Percentiles rank a stretch among this genome's conserved stretches.
Evolutionary conservation across 2,888 invertebrate species (phyloP).

Genomic region (Volucella bombylans): DNA sequence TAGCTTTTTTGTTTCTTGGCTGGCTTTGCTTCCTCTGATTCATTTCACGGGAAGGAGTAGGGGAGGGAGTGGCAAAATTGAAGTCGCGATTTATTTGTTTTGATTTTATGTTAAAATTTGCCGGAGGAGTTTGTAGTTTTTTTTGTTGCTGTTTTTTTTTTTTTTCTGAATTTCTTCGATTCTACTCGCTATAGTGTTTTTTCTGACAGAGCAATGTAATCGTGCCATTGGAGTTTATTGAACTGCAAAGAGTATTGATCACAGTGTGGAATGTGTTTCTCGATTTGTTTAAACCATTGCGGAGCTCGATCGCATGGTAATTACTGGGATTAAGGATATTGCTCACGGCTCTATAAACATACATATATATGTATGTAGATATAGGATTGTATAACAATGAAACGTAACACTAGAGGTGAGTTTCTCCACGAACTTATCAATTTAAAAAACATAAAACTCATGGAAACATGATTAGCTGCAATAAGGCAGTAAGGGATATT

Average conservation of each 20-base stretch:
- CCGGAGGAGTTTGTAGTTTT: slow-evolving; percentile 43
- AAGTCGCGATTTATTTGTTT: slow-evolving; percentile 76
- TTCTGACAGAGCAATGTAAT: slow-evolving; percentile 64
- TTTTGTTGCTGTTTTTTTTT: slow-evolving; percentile 11
- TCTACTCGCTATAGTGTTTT: slow-evolving; percentile 51
- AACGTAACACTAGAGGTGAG: no score
- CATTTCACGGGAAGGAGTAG: neutral
- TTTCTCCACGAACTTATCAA: no score
- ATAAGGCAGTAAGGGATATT: no score
- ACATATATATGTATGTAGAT: no score
- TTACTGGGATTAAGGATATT: no score
- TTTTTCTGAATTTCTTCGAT: slow-evolving; percentile 51
- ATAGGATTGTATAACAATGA: no score
- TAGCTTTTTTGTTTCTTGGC: slow-evolving; percentile 41
- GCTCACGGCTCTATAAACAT: no score
- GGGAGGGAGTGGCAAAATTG: slow-evolving; percentile 60
- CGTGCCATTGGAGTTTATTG: slow-evolving; percentile 66
- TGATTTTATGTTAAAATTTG: slow-evolving; percentile 67
- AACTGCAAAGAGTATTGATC: slow-evolving; percentile 26
- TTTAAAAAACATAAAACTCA: no score
- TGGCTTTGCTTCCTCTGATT: slow-evolving; percentile 57
- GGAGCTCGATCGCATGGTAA: neutral
- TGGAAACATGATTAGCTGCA: no score
- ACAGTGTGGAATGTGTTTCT: slow-evolving; percentile 54
- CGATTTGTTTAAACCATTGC: slow-evolving; percentile 52